Evolutionary conservation across 2,113 vertebrate genomes (phyloP).

Genomic region (Merops nubicus): DNA sequence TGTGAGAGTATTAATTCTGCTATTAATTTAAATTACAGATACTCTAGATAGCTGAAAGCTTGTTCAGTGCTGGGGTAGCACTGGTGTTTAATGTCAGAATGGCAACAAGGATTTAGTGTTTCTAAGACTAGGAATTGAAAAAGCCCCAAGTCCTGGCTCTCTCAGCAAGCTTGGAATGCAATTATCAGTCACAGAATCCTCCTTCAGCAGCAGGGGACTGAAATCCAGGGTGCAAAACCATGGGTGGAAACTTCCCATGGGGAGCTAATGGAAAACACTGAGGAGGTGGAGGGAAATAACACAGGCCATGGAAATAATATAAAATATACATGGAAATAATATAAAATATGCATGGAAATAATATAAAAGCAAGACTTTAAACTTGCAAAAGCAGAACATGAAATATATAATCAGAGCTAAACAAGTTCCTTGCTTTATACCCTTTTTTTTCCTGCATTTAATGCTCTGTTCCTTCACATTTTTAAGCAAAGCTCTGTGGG

Average conservation of each 20-base stretch:
- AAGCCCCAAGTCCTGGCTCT: background rate
- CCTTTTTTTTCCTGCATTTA: background rate
- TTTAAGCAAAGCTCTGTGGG: background rate
- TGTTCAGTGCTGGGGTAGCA: background rate
- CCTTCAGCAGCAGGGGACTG: background rate
- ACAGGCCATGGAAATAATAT: too few species aligned
- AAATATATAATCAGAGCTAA: background rate
- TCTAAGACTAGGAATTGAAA: background rate
- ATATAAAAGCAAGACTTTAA: background rate
- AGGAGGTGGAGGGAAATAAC: background rate
- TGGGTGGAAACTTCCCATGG: background rate
- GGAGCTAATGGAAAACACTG: background rate
- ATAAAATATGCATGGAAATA: too few species aligned
- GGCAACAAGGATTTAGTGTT: background rate
- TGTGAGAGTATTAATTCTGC: background rate
- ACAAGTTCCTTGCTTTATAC: background rate
- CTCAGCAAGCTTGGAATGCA: background rate
- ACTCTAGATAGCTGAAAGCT: background rate
- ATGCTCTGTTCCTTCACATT: background rate
- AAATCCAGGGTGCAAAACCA: background rate
- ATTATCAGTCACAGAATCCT: background rate
- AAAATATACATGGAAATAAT: too few species aligned
- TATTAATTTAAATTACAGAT: slow-evolving; percentile 41
- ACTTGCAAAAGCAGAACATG: background rate
- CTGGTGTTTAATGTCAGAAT: background rate